Evolutionary conservation across 2,113 vertebrate genomes (phyloP), one percentile per base, ranked within the genome.

Genomic region (Rhizomys pruinosus): DNA sequence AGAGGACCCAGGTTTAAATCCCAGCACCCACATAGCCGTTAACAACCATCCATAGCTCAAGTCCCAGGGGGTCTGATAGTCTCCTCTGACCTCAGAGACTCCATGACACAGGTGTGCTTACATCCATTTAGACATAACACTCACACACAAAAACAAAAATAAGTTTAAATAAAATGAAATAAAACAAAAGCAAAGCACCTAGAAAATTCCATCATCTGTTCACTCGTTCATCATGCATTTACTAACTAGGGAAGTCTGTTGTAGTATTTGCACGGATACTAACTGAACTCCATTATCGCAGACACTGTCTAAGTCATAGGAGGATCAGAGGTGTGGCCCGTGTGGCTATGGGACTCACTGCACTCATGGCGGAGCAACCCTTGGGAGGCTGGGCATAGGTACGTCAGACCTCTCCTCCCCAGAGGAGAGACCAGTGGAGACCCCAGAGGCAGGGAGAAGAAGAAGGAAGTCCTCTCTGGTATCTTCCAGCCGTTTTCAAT

Each of bases 371-470:
- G 59, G 27, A 23, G 71, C 7, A 5, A 52, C 52, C 17, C 66
- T 63, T 0, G 0, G 71, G 78, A 92, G 71, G 22, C 82, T 39
- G 34, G 76, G 71, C 29, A 72, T 23, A 37, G 7, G 22, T 6
- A 42, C 3, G 15, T 44, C 59, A 2, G 73, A 85, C 55, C 68
- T 37, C 55, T 66, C 34, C 25, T 39, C 89, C 72, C 63, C 25
- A 59, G 3, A 2, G 32, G 3, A 2, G 32, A 93, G 94, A 76
- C 96, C 85, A 96, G n/a, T 89, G 94, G 94, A 89, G 92, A 94
- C 44, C 79, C 64, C 61, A 59, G 73, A 64, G 25, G 7, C n/a
- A n/a, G 13, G 64, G 47, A 84, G 39, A 34, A 34, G 57, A 87
- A 59, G 73, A 78, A 59, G 73, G 55, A 84, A 59, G 81, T 68